A percentile compares a stretch with the other conserved stretches of the same genome.
phyloP scores from a whole-genome alignment of 1,140 invertebrate genomes.

The Pseudachorutes palmiensis region DNA sequence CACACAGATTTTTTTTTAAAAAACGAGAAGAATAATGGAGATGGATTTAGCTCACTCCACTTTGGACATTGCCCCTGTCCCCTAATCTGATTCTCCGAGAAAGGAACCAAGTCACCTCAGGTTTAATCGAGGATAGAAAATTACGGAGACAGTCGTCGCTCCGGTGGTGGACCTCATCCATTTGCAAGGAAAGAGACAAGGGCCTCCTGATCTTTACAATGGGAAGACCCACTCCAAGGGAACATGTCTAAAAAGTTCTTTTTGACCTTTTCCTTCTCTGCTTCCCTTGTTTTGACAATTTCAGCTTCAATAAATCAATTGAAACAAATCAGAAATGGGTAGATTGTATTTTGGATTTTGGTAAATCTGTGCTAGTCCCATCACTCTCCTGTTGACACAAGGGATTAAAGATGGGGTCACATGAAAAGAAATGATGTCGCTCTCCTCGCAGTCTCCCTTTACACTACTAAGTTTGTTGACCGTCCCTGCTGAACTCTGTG shows the following conservation, averaged over 20 bases:
- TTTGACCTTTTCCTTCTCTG: background rate
- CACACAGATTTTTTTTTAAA: background rate
- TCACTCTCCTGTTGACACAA: background rate
- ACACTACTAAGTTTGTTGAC: background rate
- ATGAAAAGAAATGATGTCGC: background rate
- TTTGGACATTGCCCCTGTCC: background rate
- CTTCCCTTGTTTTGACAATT: conserved; percentile 8
- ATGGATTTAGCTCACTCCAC: background rate
- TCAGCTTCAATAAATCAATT: conserved; percentile 5
- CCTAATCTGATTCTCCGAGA: background rate
- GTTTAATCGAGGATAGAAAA: background rate
- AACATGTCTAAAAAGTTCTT: background rate
- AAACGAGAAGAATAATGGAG: background rate
- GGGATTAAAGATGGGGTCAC: background rate
- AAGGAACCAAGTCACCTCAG: conserved; percentile 1
- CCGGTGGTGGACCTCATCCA: background rate
- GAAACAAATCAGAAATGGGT: background rate
- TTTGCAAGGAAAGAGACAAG: background rate
- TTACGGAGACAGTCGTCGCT: background rate
- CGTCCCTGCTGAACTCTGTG: background rate
- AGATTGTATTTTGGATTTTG: background rate
- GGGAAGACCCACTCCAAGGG: background rate
- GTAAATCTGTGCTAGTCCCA: background rate
- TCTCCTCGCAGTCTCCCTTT: background rate
- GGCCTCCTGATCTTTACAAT: background rate